Evolutionary conservation across 2,888 invertebrate genomes (phyloP).

Genomic region (Eupeodes latifasciatus): DNA sequence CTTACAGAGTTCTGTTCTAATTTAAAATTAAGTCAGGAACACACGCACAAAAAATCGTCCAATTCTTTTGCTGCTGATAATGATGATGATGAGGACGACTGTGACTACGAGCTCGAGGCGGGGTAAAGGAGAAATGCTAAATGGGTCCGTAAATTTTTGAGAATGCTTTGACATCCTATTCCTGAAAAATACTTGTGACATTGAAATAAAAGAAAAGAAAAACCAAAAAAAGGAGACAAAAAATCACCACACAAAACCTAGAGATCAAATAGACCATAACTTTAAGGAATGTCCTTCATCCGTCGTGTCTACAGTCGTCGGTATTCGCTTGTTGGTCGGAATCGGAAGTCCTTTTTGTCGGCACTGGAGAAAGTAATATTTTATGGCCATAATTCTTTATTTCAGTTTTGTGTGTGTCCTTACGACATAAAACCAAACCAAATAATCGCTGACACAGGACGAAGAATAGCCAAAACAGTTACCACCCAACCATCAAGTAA

Average conservation of each 20-base stretch:
- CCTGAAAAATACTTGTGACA: not conserved
- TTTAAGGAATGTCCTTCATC: constrained; percentile 30
- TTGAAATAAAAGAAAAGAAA: not conserved
- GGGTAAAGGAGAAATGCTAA: not conserved
- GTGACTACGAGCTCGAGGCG: no score
- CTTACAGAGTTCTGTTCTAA: constrained; percentile 31
- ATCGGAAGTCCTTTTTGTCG: constrained; percentile 2
- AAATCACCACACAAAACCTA: constrained; percentile 34
- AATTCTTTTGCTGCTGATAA: not conserved
- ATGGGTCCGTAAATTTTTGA: constrained; percentile 29
- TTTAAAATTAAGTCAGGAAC: constrained; percentile 73
- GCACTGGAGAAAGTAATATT: constrained; percentile 40
- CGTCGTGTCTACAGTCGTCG: not conserved
- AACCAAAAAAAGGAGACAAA: constrained; percentile 13
- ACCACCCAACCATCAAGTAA: not conserved
- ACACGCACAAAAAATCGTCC: constrained; percentile 45
- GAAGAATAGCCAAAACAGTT: not conserved
- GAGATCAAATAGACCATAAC: constrained; percentile 57
- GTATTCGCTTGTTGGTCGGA: not conserved
- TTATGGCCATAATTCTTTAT: constrained; percentile 64
- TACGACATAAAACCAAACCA: constrained; percentile 52
- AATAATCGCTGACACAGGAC: constrained; percentile 66
- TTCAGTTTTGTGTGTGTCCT: constrained; percentile 50
- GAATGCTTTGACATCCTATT: constrained; percentile 5
- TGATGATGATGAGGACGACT: constrained; percentile 1